Evolutionary conservation across 2,797 vertebrate genomes (phyloP).

Genomic region (Xiphorhynchus erythropygius): DNA sequence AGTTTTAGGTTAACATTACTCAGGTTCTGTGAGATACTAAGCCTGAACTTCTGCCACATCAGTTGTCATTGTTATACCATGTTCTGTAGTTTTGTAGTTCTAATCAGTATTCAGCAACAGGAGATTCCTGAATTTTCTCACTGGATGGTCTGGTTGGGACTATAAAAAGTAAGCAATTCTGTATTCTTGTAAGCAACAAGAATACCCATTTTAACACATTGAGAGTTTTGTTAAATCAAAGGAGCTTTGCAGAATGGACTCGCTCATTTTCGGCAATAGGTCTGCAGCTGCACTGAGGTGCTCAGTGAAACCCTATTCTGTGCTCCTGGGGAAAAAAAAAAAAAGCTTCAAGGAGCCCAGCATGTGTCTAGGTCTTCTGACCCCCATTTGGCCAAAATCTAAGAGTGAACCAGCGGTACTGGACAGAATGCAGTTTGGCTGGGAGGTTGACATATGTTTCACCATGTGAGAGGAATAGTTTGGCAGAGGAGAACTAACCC

Average conservation of each 20-base stretch:
- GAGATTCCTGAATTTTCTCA: background rate
- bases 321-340: background rate
- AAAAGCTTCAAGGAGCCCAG: background rate
- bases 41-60: background rate
- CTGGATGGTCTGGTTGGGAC: background rate
- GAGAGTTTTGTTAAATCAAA: background rate
- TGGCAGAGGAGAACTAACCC: background rate
- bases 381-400: background rate
- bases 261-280: background rate
- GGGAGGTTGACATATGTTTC: conserved; percentile 1
- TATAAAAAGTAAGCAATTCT: background rate
- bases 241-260: background rate
- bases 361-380: background rate
- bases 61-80: background rate
- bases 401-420: background rate
- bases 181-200: background rate
- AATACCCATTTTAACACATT: background rate
- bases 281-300: background rate
- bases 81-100: background rate
- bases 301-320: background rate
- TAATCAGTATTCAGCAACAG: background rate
- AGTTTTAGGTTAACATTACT: background rate
- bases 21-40: background rate
- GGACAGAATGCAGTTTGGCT: background rate
- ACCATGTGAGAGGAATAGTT: background rate